Evolutionary conservation across 2,797 vertebrate species (phyloP).

Genomic region (Sebastolobus altivelis): DNA sequence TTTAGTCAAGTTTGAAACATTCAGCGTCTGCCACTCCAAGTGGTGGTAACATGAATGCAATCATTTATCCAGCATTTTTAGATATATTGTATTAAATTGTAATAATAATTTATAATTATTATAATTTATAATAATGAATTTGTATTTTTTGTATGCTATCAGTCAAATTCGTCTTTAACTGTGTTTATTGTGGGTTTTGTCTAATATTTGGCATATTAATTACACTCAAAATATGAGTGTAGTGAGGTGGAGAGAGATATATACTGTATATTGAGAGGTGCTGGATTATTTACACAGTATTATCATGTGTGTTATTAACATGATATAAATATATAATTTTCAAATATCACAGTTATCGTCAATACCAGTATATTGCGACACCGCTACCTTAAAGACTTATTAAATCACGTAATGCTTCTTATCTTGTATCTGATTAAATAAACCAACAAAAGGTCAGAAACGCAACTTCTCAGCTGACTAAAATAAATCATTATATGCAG

Average conservation of each 20-base stretch:
- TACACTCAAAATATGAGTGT: no score
- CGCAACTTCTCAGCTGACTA: conserved; percentile 31
- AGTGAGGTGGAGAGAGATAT: no score
- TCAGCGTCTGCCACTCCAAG: neutral
- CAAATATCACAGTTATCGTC: fast-evolving
- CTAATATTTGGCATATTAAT: no score
- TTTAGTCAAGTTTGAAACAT: conserved; percentile 17
- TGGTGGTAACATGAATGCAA: neutral
- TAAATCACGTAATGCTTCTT: neutral
- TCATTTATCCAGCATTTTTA: neutral
- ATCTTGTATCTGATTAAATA: conserved; percentile 7
- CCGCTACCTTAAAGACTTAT: no score
- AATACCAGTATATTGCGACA: fast-evolving
- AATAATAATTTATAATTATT: neutral
- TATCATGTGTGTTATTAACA: no score
- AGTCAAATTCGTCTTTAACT: no score
- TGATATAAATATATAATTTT: no score
- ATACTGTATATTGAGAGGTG: no score
- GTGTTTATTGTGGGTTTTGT: no score
- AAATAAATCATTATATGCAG: conserved; percentile 35
- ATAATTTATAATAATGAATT: no score
- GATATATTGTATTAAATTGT: neutral
- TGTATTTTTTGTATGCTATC: no score
- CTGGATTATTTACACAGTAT: no score
- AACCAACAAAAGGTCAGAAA: conserved; percentile 26